Conservation (phyloP, 1,140 invertebrate species). For the Lutraria rhynchaena region DNA sequence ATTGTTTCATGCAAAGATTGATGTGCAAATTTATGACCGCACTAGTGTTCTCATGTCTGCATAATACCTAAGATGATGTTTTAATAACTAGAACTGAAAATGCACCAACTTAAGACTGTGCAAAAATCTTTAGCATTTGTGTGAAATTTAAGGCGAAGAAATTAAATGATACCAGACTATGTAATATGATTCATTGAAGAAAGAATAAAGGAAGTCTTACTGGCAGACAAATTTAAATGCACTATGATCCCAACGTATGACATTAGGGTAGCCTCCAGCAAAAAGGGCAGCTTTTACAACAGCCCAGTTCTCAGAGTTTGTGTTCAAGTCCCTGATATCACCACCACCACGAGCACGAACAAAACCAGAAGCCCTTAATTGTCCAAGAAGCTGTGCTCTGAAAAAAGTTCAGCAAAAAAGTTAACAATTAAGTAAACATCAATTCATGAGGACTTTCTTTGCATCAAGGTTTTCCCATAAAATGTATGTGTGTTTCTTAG, state of each 20-base stretch:
- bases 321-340: conserved; percentile 90
- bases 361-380: conserved; percentile 92
- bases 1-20: too few species aligned
- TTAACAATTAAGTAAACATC: not conserved
- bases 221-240: conserved; percentile 85
- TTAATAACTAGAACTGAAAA: too few species aligned
- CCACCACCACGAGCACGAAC: conserved; percentile 89
- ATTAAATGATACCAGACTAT: too few species aligned
- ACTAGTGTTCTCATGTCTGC: too few species aligned
- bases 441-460: not conserved
- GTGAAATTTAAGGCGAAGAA: too few species aligned
- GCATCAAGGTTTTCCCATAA: too few species aligned
- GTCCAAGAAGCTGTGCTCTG: conserved; percentile 90
- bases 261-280: conserved; percentile 93
- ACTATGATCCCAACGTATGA: conserved; percentile 88
- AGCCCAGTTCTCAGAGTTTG: conserved; percentile 94
- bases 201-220: conserved; percentile 83
- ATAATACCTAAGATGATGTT: too few species aligned
- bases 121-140: too few species aligned
- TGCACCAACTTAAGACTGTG: too few species aligned
- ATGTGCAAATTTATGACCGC: too few species aligned
- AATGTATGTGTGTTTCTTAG: too few species aligned
- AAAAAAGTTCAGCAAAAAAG: not conserved
- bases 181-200: too few species aligned
- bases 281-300: conserved; percentile 95